phyloP scores from a whole-genome alignment of 1,140 invertebrate species.

The Leptopilina boulardi region DNA sequence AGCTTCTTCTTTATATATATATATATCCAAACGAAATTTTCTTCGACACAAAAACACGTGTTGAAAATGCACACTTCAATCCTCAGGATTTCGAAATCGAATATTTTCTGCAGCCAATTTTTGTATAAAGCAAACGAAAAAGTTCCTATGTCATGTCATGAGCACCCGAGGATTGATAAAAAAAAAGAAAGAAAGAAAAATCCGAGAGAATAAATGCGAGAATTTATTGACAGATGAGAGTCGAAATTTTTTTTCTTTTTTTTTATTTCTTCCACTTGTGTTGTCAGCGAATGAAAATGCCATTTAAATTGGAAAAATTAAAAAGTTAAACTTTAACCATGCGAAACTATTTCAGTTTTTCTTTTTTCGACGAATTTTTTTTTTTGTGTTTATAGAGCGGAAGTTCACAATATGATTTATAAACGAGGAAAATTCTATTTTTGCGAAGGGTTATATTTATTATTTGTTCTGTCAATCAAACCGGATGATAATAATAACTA shows the following conservation, averaged over 20 bases:
- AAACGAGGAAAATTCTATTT: no score
- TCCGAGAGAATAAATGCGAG: background rate
- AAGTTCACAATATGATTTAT: no score
- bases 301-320: background rate
- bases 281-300: background rate
- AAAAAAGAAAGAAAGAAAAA: no score
- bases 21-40: no score
- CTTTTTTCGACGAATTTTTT: no score
- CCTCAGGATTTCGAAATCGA: background rate
- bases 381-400: no score
- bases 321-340: background rate
- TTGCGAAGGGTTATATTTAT: no score
- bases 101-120: conserved; percentile 9
- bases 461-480: no score
- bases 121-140: background rate
- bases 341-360: no score
- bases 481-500: no score
- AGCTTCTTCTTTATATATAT: no score
- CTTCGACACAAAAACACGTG: background rate
- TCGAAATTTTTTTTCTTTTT: background rate
- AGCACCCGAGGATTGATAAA: background rate
- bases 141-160: background rate
- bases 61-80: background rate
- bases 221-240: background rate
- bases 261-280: no score